phyloP scores from a whole-genome alignment of 2,113 vertebrate species.

The Rhinolophus ferrumequinum region DNA sequence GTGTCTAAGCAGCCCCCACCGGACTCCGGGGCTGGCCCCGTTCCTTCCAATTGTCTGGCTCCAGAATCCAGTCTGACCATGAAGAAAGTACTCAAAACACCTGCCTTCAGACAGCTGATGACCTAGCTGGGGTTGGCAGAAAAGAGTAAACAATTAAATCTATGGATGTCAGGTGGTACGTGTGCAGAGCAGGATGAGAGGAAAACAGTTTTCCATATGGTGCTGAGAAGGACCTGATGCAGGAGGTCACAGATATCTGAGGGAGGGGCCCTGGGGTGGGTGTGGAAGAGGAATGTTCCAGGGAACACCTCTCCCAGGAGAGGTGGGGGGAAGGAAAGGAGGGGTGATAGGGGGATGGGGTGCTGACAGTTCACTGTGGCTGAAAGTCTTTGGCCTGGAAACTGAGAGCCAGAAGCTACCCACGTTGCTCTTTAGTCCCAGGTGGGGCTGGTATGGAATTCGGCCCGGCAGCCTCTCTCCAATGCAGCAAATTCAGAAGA shows the following conservation, averaged over 20 bases:
- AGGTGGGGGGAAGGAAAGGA: background rate
- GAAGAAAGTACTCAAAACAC: background rate
- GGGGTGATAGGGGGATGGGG: no score
- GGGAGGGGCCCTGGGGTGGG: background rate
- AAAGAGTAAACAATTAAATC: background rate
- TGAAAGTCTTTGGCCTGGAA: background rate
- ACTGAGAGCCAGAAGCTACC: rapidly evolving
- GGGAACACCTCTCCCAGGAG: background rate
- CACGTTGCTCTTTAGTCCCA: background rate
- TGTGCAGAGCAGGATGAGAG: background rate
- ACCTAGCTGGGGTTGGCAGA: rapidly evolving
- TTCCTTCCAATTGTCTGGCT: background rate
- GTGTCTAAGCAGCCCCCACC: rapidly evolving
- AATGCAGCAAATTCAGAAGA: background rate
- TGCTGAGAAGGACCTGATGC: rapidly evolving
- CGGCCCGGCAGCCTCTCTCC: background rate
- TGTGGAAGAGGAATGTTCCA: background rate
- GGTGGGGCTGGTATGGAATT: background rate
- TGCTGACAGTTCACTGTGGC: rapidly evolving
- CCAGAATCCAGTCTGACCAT: background rate
- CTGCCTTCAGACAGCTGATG: background rate
- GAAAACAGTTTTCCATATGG: background rate
- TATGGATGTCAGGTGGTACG: rapidly evolving
- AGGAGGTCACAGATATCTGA: background rate
- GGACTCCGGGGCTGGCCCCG: background rate